Base-by-base conservation (phyloP, 2,797 vertebrate species). In the Coregonus sp. region DNA sequence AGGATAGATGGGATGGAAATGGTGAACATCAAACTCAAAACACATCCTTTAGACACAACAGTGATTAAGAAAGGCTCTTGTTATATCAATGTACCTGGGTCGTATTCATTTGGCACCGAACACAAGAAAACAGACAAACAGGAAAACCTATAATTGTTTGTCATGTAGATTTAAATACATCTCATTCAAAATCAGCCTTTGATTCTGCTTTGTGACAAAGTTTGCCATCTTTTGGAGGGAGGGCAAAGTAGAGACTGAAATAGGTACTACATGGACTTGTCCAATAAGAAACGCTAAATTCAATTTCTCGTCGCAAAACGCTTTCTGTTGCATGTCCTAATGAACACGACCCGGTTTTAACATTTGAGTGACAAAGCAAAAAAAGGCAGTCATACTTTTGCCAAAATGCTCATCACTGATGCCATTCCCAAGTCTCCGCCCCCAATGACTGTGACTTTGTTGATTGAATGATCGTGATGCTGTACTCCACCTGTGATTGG, bases 371-470 rank as follows among this genome's bases (percentile, higher is more conserved):
- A 25, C 0, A 16, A 61, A 4, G 2, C 1, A 29, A 61, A 37
- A 5, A 9, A 1, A 1, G 9, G 37, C 16, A 18, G 16, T 56
- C 61, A 83, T 83, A 98, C 98, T 94, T 98, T 99, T 63, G 97
- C 94, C 89, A 96, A 93, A 89, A 98, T 92, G 80, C 97, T 95
- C 92, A 99, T 87, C 15, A 95, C 94, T 75, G 96, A 93, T 1
- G 98, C 97, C 91, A 98, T 93, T 47, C 97, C 97, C 79, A 99
- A 87, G 80, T 99, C 97, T 83, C 98, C 98, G 84, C 94, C 95
- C 74, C 98, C 98, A 78, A 98, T 92, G 73, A 99, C 93, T 2
- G 98, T 96, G 67, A 99, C 93, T 92, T 98, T 98, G 78, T 92
- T 93, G 72, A 82, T 54, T 5, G 50, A 76, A 52, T 88, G 84